Conservation (phyloP, 2,888 invertebrate genomes). For the Teleiodes luculella region DNA sequence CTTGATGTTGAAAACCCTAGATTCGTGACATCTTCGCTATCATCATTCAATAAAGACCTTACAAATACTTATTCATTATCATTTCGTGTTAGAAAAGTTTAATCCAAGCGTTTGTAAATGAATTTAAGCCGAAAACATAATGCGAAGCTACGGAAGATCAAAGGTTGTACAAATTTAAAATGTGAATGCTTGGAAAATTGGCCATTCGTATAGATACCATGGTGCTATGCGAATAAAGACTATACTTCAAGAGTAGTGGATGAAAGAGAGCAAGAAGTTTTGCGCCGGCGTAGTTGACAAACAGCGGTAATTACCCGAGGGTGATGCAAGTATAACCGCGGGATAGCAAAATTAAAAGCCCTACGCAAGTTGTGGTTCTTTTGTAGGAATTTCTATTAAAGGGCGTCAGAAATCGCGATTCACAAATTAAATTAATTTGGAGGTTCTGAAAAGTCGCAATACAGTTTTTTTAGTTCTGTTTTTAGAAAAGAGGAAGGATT, state of each 20-base stretch:
- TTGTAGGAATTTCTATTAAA: constrained; percentile 19
- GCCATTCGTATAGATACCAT: neutral
- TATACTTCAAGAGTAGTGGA: neutral
- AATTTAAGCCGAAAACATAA: neutral
- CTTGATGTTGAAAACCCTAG: constrained; percentile 33
- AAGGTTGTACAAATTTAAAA: neutral
- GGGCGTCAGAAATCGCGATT: constrained; percentile 8
- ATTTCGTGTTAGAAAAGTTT: constrained; percentile 1
- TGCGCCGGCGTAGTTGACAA: constrained; percentile 13
- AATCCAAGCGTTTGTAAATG: neutral
- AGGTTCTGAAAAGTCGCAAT: too few relatives aligned
- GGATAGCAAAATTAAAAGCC: constrained; percentile 17
- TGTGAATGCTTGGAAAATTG: neutral
- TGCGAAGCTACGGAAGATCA: neutral
- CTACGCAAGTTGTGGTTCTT: constrained; percentile 21
- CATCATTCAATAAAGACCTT: constrained; percentile 24
- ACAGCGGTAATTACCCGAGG: constrained; percentile 14
- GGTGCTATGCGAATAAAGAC: neutral
- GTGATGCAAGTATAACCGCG: constrained; percentile 17
- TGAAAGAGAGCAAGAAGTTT: neutral
- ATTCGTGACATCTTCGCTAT: constrained; percentile 34
- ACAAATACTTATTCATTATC: constrained; percentile 2
- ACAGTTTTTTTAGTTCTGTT: neutral
- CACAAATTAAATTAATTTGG: neutral
- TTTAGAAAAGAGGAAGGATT: neutral